Percentiles rank a stretch among this genome's conserved stretches.
phyloP scores from a whole-genome alignment of 2,888 invertebrate species.

The Macaria notata region DNA sequence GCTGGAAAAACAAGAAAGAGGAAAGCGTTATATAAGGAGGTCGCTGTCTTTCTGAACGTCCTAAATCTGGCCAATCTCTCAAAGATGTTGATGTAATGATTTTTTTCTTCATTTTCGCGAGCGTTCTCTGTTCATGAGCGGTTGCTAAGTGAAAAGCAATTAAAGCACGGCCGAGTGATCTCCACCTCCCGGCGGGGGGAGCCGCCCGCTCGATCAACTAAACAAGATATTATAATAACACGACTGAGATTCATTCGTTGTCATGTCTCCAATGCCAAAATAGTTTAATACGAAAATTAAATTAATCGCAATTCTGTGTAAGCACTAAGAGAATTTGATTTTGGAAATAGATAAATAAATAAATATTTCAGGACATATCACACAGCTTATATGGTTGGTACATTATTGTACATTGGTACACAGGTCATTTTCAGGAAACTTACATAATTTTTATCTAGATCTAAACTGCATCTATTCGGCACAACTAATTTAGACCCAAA shows the following conservation, averaged over 20 bases:
- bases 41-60: constrained; percentile 73
- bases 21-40: constrained; percentile 77
- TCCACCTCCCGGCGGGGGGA: constrained; percentile 46
- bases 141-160: constrained; percentile 83
- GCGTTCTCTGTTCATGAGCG: constrained; percentile 78
- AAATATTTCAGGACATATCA: too few species aligned
- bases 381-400: too few species aligned
- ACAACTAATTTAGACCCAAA: too few species aligned
- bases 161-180: constrained; percentile 83
- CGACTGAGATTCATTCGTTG: constrained; percentile 25
- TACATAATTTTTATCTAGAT: too few species aligned
- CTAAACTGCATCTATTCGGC: too few species aligned
- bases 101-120: constrained; percentile 79
- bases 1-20: constrained; percentile 80
- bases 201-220: constrained; percentile 64
- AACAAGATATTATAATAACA: constrained; percentile 60
- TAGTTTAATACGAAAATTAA: too few species aligned
- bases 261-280: too few species aligned
- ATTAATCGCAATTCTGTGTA: too few species aligned
- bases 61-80: constrained; percentile 80
- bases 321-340: too few species aligned
- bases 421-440: too few species aligned
- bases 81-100: constrained; percentile 82
- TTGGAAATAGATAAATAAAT: too few species aligned
- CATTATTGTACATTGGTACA: too few species aligned